Percentiles rank a stretch among this genome's conserved stretches.
Conservation (phyloP, 2,113 vertebrate genomes). For the Leptobrachium ailaonicum region DNA sequence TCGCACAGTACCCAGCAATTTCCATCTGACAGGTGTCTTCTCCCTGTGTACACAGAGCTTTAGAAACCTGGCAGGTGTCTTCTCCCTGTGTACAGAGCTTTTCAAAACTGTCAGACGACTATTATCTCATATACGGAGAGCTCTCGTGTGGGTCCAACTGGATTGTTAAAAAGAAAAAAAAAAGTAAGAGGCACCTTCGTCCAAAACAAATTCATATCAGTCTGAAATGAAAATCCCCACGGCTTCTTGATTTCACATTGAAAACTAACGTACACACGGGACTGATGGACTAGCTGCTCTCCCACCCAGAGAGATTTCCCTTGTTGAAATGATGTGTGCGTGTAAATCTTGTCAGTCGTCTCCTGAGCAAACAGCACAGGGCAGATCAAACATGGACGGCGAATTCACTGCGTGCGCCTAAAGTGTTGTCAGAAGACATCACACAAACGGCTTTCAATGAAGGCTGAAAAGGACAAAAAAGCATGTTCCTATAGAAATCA, state of each 20-base stretch:
- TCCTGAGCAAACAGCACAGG: constrained; percentile 66
- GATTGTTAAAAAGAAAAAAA: constrained; percentile 8
- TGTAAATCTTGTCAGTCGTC: constrained; percentile 68
- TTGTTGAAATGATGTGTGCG: constrained; percentile 64
- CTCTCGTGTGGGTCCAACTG: constrained; percentile 37
- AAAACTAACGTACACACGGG: constrained; percentile 63
- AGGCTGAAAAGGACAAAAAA: constrained; percentile 60
- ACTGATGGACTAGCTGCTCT: constrained; percentile 56
- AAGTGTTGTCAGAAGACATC: constrained; percentile 62
- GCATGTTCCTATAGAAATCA: constrained; percentile 64
- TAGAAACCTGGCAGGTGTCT: constrained; percentile 20
- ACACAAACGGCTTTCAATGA: constrained; percentile 63
- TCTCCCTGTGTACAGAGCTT: constrained; percentile 26
- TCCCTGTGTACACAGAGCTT: constrained; percentile 17
- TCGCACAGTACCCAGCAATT: not conserved
- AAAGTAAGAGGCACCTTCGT: not conserved
- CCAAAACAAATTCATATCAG: constrained; percentile 61
- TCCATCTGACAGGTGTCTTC: constrained; percentile 22
- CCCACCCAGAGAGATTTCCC: constrained; percentile 49
- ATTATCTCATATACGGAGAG: constrained; percentile 28
- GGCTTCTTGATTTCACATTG: constrained; percentile 55
- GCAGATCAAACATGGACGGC: constrained; percentile 62
- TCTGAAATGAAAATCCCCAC: not conserved
- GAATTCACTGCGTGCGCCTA: constrained; percentile 59
- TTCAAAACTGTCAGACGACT: constrained; percentile 32